Percentiles rank a stretch among this genome's conserved stretches.
These are phyloP conservation scores for Rhizoglyphus robini DNA, from an alignment of 1,140 invertebrate species.

Conservation along the genomic window DNA sequence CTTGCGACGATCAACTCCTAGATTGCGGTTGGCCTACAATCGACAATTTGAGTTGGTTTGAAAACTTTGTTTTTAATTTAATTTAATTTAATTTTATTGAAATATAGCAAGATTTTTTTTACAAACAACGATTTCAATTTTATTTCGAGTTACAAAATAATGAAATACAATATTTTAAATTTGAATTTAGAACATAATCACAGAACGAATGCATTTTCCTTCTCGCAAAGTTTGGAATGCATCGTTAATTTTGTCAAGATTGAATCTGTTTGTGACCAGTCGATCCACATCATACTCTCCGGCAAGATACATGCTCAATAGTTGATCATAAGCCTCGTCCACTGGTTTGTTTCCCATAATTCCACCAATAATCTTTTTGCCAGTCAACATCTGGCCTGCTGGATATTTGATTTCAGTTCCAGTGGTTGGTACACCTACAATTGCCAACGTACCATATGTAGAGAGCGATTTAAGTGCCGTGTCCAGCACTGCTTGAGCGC, in stretches of 20 bases:
- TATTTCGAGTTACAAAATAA: too few relatives aligned
- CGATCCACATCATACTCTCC: neutral
- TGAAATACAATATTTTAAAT: too few relatives aligned
- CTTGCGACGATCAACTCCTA: too few relatives aligned
- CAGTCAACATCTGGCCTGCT: neutral
- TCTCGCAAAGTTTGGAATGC: slow-evolving; percentile 51
- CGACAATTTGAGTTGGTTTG: too few relatives aligned
- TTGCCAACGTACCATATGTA: neutral
- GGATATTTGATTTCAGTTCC: neutral
- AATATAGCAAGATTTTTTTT: too few relatives aligned
- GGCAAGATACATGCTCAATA: neutral
- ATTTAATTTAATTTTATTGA: too few relatives aligned
- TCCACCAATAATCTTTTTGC: neutral
- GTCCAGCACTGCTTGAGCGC: too few relatives aligned
- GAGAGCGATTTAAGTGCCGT: too few relatives aligned
- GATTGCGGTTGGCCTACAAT: too few relatives aligned
- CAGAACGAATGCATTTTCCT: slow-evolving; percentile 29
- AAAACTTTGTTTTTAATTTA: too few relatives aligned
- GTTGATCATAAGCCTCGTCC: neutral
- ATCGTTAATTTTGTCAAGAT: slow-evolving; percentile 37
- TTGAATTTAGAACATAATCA: too few relatives aligned
- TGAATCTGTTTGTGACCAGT: neutral
- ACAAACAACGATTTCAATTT: too few relatives aligned
- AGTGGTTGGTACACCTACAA: neutral
- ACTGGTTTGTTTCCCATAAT: neutral